Conservation (phyloP, 1,140 invertebrate species). For the Periplaneta americana region DNA sequence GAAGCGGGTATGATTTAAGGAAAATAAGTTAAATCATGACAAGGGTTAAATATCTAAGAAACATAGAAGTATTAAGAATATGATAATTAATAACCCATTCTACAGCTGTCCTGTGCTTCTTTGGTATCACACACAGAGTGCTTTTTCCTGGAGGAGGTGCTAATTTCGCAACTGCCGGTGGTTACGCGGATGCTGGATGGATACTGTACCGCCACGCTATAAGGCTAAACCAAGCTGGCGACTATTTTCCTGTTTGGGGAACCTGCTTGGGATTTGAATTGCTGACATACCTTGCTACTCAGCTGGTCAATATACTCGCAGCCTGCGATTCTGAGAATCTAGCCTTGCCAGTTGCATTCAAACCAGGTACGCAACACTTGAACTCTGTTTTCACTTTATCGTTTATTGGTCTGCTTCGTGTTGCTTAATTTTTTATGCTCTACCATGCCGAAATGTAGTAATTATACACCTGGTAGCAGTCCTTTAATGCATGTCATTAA, state of each 20-base stretch:
- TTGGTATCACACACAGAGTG: conserved; percentile 42
- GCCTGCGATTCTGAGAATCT: conserved; percentile 51
- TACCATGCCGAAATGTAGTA: too few species aligned
- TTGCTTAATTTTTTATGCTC: too few species aligned
- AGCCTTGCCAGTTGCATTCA: conserved; percentile 60
- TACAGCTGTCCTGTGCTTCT: not conserved
- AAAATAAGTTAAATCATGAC: too few species aligned
- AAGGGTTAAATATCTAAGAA: too few species aligned
- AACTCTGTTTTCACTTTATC: too few species aligned
- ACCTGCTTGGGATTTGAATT: conserved; percentile 87
- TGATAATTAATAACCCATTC: too few species aligned
- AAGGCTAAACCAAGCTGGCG: conserved; percentile 58
- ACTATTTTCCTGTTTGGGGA: conserved; percentile 81
- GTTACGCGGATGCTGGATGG: conserved; percentile 67
- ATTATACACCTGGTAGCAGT: too few species aligned
- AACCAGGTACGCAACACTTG: conserved; percentile 40
- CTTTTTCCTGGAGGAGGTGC: conserved; percentile 70
- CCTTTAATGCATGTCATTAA: too few species aligned
- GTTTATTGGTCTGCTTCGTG: too few species aligned
- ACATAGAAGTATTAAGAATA: too few species aligned
- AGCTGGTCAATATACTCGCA: conserved; percentile 48
- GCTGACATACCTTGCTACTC: conserved; percentile 60
- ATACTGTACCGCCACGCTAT: conserved; percentile 57
- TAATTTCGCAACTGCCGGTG: conserved; percentile 55
- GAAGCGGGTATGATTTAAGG: too few species aligned